phyloP scores from a whole-genome alignment of 2,113 vertebrate species.

The Muntiacus muntjak region DNA sequence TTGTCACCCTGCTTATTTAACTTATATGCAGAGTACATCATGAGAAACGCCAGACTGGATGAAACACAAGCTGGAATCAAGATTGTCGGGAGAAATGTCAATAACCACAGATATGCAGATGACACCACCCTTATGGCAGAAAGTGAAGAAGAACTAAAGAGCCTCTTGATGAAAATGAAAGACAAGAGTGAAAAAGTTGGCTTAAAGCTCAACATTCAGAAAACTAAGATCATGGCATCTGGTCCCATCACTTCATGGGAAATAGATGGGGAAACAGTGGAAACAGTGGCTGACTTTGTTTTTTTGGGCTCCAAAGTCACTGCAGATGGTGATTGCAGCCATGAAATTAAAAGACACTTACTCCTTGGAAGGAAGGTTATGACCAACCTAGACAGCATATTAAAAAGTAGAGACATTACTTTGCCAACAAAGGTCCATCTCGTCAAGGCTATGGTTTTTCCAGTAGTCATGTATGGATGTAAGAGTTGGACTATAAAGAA shows the following conservation, averaged over 20 bases:
- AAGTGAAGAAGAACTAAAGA: not conserved
- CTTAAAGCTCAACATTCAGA: not conserved
- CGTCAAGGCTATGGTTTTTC: not conserved
- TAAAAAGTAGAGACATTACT: not conserved
- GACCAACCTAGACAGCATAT: not conserved
- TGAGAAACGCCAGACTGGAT: rapidly evolving
- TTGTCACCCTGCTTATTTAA: not conserved
- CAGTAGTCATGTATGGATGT: not conserved
- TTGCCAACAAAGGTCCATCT: rapidly evolving
- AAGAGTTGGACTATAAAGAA: not conserved
- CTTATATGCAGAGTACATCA: not conserved
- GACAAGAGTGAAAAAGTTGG: not conserved
- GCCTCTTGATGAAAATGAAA: not conserved
- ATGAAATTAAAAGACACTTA: not conserved
- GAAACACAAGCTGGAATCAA: not conserved
- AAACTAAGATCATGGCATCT: not conserved
- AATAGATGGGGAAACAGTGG: not conserved
- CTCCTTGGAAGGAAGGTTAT: not conserved
- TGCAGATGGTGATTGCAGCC: not conserved
- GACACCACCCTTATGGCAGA: not conserved
- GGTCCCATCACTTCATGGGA: not conserved
- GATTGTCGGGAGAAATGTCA: rapidly evolving
- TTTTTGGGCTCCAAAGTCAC: rapidly evolving
- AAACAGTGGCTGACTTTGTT: not conserved
- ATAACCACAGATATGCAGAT: not conserved